Percentiles rank a stretch among this genome's conserved stretches.
Conservation (phyloP, 2,888 invertebrate species). For the Cecidostiba fungosa region DNA sequence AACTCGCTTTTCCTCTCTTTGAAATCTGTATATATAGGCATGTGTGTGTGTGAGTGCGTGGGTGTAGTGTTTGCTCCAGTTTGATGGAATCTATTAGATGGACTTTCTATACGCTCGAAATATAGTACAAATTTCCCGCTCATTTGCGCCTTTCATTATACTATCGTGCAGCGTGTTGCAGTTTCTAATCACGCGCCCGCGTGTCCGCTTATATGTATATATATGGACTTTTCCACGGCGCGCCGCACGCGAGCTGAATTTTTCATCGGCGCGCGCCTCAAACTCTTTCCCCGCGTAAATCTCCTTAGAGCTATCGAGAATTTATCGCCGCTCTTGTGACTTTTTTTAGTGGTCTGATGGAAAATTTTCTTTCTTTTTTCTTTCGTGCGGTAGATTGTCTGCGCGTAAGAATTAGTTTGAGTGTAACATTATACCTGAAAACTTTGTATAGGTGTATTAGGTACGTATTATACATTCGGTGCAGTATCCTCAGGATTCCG, state of each 20-base stretch:
- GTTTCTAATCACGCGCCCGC: slow-evolving; percentile 70
- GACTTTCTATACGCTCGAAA: slow-evolving; percentile 63
- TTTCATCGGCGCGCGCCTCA: slow-evolving; percentile 64
- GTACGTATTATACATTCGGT: not conserved
- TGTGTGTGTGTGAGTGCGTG: not conserved
- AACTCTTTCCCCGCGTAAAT: not conserved
- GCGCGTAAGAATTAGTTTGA: not conserved
- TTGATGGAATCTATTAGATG: slow-evolving; percentile 55
- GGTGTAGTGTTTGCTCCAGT: slow-evolving; percentile 50
- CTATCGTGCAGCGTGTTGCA: slow-evolving; percentile 64
- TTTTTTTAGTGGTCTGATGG: too few species aligned
- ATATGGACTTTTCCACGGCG: slow-evolving; percentile 45
- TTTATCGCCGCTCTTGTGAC: not conserved
- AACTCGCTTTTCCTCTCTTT: slow-evolving; percentile 37
- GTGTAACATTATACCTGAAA: too few species aligned
- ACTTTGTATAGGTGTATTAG: too few species aligned
- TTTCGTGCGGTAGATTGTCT: too few species aligned
- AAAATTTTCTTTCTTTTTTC: too few species aligned
- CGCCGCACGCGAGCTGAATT: slow-evolving; percentile 69
- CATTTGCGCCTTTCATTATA: slow-evolving; percentile 68
- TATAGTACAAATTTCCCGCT: slow-evolving; percentile 69
- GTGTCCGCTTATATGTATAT: not conserved
- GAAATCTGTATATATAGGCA: slow-evolving; percentile 19
- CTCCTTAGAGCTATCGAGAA: not conserved
- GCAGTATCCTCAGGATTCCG: not conserved